Conservation (phyloP, 2,888 invertebrate species). For the Apotomis capreana region DNA sequence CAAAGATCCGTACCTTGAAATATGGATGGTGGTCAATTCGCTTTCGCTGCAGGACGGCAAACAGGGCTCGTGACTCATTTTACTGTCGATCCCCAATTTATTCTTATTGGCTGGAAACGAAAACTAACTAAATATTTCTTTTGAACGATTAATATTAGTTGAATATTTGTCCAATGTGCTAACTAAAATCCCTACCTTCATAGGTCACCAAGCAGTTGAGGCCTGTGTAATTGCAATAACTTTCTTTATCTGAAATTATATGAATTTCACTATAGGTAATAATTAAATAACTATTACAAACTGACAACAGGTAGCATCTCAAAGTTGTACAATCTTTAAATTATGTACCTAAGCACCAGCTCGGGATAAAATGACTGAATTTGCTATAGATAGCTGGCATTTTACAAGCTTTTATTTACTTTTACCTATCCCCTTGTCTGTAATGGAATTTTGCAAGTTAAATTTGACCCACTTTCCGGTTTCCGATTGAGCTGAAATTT, state of each 20-base stretch:
- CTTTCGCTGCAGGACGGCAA: slow-evolving; percentile 84
- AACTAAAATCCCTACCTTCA: slow-evolving; percentile 40
- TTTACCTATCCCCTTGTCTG: too few species aligned
- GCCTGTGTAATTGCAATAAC: slow-evolving; percentile 82
- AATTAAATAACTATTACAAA: too few species aligned
- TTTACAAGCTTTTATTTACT: too few species aligned
- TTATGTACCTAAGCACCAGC: too few species aligned
- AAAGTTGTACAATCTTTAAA: too few species aligned
- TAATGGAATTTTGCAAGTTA: too few species aligned
- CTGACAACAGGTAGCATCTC: too few species aligned
- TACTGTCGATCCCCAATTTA: slow-evolving; percentile 66
- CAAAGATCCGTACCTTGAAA: slow-evolving; percentile 52
- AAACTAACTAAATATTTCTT: not conserved
- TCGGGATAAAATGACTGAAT: too few species aligned
- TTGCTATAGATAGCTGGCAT: too few species aligned
- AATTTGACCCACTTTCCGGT: too few species aligned
- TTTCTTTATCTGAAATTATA: slow-evolving; percentile 70
- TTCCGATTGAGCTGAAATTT: too few species aligned
- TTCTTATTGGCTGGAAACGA: slow-evolving; percentile 65
- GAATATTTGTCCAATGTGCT: slow-evolving; percentile 49
- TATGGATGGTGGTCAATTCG: slow-evolving; percentile 67
- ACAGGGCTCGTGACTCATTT: slow-evolving; percentile 69
- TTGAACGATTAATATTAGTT: not conserved
- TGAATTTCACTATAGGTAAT: slow-evolving; percentile 27
- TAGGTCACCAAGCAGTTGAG: slow-evolving; percentile 70